Base-by-base conservation (phyloP, 1,140 invertebrate species). In the Ctenoplectra terminalis region DNA sequence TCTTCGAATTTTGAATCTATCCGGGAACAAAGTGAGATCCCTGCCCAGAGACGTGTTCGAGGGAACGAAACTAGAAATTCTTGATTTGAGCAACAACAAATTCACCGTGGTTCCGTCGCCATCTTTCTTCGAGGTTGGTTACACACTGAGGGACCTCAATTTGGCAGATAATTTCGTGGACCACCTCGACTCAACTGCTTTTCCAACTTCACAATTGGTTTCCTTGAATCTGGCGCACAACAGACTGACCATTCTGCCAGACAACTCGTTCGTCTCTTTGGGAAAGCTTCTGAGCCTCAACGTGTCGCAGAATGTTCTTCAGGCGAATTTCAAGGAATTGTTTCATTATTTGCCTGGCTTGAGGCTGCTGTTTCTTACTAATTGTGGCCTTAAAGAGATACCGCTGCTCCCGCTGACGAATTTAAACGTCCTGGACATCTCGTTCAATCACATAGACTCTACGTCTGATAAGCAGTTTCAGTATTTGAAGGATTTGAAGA, bases 281-380 rank as follows among this genome's bases (percentile, higher is more conserved):
- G 96, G 95, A 31, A 96, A 96, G 82, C 94, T 99, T 40, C 95
- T 97, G 61, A 95, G 95, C 82, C 92, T 98, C 75, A 97, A 98
- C 92, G 93, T 99, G 3, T 97, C 97, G 50, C 95, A 95, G 70
- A 99, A 98, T 92, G 94, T 95, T n/a, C 91, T 97, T 1, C 95
- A 97, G 83, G 97, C 97, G 56, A 98, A 98, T 92, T 97, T 98
- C 88, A 97, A 98, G 87, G 97, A 98, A 92, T 94, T 98, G n/a
- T 97, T 98, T 88, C 96, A 98, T 89, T 97, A 98, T 91, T 95
- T 97, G 23, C 97, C 97, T 46, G 96, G 96, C 83, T 93, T 98
- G 43, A 95, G 96, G 89, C 95, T 96, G 89, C 94, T 98, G 70
- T 96, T 96, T 90, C 92, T 98, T 82, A 95, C 96, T 61, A 95